Evolutionary conservation across 2,113 vertebrate genomes (phyloP).

Genomic region (Chionomys nivalis): DNA sequence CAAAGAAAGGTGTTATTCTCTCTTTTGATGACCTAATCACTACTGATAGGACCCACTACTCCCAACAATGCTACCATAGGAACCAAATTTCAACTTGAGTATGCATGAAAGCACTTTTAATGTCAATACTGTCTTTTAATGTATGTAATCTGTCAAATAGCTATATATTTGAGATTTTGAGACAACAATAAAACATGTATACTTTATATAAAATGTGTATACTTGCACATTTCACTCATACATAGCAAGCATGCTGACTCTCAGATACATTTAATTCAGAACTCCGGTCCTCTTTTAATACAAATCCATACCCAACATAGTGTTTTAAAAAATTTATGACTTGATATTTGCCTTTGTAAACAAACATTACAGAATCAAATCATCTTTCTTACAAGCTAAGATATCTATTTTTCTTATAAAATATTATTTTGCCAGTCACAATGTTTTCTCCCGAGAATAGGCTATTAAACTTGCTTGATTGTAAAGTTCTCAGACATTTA

Average conservation of each 20-base stretch:
- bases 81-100: background rate
- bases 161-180: conserved; percentile 24
- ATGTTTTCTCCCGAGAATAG: conserved; percentile 33
- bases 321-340: conserved; percentile 33
- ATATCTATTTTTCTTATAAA: conserved; percentile 38
- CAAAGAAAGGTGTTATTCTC: background rate
- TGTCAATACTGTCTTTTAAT: background rate
- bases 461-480: conserved; percentile 1
- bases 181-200: background rate
- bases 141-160: background rate
- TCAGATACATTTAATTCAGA: background rate
- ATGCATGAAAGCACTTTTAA: background rate
- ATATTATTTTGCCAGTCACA: conserved; percentile 9
- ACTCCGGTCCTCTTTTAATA: background rate
- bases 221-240: background rate
- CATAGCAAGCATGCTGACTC: conserved; percentile 8
- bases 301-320: background rate
- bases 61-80: background rate
- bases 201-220: background rate
- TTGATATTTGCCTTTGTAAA: conserved; percentile 32
- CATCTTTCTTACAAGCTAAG: conserved; percentile 30
- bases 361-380: conserved; percentile 40
- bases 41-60: background rate
- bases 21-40: background rate
- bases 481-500: background rate